Base-by-base conservation (phyloP, 2,888 invertebrate species). In the Machimus atricapillus region DNA sequence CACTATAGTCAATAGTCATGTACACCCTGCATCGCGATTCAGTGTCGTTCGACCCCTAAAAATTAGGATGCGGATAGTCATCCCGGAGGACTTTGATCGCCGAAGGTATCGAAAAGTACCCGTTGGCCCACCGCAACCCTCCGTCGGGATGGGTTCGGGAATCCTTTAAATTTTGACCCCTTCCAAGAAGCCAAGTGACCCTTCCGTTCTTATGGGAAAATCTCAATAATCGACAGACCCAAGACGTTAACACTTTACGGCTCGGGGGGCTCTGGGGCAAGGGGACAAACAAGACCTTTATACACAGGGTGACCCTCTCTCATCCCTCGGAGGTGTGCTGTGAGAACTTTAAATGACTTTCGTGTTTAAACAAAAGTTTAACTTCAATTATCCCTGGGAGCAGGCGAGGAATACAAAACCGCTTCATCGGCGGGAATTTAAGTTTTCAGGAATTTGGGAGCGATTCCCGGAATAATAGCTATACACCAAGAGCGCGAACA, bases 361-460 rank as follows among this genome's bases (percentile, higher is more conserved):
- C 86, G 79, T 86, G 86, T 86, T 86, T 86, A 86, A 86, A 86
- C 86, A 86, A 86, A 79, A 86, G 86, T 86, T 86, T 86, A 86
- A 86, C 78, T 86, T 86, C 86, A 86, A 86, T 86, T 86, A 86
- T 79, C 31, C 78, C 37, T 6, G 79, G 73, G 79, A 79, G 79
- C 79, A 43, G 19, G 66, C 66, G 40, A 79, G 76, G 86, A 86
- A 86, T 86, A 86, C 86, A 79, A 86, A 86, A 86, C 79, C 79
- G 43, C 86, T 86, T 77, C 86, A 86, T 86, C 37, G 79, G 66
- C 66, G 66, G 12, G 66, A 66, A 66, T 86, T 79, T 86, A 86
- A 86, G 86, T 86, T 86, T 86, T 52, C 43, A 40, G 66, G 27
- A 77, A 77, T 86, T 86, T 77, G 37, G 66, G 66, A 86, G 37